Base-by-base conservation (phyloP, 2,888 invertebrate genomes). In the Apeira syringaria region DNA sequence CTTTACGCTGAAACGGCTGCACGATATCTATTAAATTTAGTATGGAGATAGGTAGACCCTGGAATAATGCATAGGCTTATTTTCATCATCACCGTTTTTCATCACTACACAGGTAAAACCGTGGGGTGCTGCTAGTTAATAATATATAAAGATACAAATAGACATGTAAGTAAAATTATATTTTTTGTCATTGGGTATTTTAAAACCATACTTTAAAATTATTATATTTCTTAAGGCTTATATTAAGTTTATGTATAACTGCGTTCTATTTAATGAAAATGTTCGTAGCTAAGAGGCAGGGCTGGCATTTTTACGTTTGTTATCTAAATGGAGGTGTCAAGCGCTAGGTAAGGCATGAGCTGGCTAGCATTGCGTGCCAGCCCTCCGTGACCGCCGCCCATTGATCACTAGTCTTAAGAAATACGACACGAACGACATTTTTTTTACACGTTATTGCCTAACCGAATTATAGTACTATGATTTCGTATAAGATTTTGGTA, bases 391-490 rank as follows among this genome's bases (percentile, higher is more conserved):
- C 80, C 76, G 56, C 47, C 45, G 60, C 46, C 70, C 74, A 80
- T 85, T 74, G 80, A 85, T 84, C 83, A 84, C 67, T 47, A 58
- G 64, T 72, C 76, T 75, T 73, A 70, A 65, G 68, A 80, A 80
- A 80, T 80, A 78, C 77, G 70, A 71, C 68, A 38, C 38, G 45
- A 39, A 45, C 34, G 45, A 45, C 45, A 46, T 71, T 81, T 80
- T n/a, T 80, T 81, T 75, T 67, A 76, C 73, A 74, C 75, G 65
- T 71, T 70, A 51, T 38, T 42, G 41, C 48, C 27, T 29, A 10
- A 44, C 27, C 29, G 30, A 34, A 46, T 40, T 46, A 31, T 30
- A 13, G 18, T 11, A 9, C 3, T 12, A 20, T 25, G 17, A 24
- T 39, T 34, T 27, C 6, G 15, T 29, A n/a, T 5, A 2, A 9